Conservation (phyloP, 1,140 invertebrate genomes). For the Bombus pascuorum region DNA sequence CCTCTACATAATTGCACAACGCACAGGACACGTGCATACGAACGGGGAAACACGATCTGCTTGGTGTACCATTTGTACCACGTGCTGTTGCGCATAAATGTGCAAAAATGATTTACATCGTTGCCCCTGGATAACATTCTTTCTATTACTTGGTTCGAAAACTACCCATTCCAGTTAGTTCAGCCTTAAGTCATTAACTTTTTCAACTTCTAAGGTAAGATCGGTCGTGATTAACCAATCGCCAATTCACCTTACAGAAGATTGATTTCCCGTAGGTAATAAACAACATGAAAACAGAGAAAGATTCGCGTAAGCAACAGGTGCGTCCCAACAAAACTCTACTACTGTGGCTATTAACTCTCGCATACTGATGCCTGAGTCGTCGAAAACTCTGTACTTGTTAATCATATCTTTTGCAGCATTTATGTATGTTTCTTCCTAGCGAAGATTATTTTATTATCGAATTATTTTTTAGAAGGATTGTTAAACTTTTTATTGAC, state of each 20-base stretch:
- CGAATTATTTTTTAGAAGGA: too few species aligned
- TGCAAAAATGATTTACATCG: conserved; percentile 49
- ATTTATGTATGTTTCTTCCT: too few species aligned
- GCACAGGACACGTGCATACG: conserved; percentile 10
- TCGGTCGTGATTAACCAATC: not conserved
- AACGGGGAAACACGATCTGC: conserved; percentile 5
- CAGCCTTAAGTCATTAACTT: conserved; percentile 1
- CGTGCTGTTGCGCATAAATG: conserved; percentile 36
- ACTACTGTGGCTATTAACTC: not conserved
- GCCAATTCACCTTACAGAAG: not conserved
- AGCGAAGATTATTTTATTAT: too few species aligned
- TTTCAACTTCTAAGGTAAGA: not conserved
- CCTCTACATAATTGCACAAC: conserved; percentile 39
- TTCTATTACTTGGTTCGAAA: not conserved
- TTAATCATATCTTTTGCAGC: too few species aligned
- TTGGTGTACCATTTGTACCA: conserved; percentile 39
- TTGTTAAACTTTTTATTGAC: too few species aligned
- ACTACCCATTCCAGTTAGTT: too few species aligned
- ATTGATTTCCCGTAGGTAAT: not conserved
- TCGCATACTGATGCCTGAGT: not conserved
- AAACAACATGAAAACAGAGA: not conserved
- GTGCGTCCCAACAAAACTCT: not conserved
- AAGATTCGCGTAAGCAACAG: too few species aligned
- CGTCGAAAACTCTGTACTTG: too few species aligned
- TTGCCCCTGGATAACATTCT: conserved; percentile 17